Evolutionary conservation across 2,113 vertebrate species (phyloP).

Genomic region (Mustela lutreola): DNA sequence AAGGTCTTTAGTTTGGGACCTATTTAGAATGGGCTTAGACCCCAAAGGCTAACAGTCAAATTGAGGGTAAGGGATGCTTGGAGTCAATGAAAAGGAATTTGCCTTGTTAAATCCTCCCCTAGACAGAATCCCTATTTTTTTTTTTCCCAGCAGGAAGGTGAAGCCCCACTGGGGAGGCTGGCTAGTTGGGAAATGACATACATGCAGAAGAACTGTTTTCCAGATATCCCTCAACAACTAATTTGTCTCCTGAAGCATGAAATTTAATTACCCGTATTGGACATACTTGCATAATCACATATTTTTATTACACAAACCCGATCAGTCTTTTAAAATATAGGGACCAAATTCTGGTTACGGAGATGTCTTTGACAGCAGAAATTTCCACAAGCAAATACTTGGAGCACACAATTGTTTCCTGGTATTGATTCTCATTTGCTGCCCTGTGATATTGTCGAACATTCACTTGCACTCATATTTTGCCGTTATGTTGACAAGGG

Average conservation of each 20-base stretch:
- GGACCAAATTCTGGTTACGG: slow-evolving; percentile 14
- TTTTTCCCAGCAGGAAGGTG: not conserved
- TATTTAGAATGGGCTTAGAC: not conserved
- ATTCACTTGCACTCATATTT: slow-evolving; percentile 27
- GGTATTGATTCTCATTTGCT: slow-evolving; percentile 52
- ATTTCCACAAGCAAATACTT: slow-evolving; percentile 52
- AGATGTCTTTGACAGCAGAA: slow-evolving; percentile 64
- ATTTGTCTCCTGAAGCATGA: slow-evolving; percentile 74
- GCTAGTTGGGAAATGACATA: slow-evolving; percentile 43
- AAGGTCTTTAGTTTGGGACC: not conserved
- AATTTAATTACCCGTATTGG: slow-evolving; percentile 72
- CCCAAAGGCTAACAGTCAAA: slow-evolving; percentile 9
- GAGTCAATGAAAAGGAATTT: slow-evolving; percentile 32
- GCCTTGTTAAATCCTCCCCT: slow-evolving; percentile 29
- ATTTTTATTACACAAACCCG: slow-evolving; percentile 69
- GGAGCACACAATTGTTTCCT: slow-evolving; percentile 1
- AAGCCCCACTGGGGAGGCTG: not conserved
- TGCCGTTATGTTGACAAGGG: slow-evolving; percentile 73
- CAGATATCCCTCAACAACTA: slow-evolving; percentile 38
- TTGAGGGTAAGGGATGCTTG: not conserved
- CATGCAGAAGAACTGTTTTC: slow-evolving; percentile 55
- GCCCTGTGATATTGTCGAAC: slow-evolving; percentile 27
- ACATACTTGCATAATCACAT: slow-evolving; percentile 74
- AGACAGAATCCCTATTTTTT: not conserved
- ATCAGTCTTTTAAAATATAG: slow-evolving; percentile 59